Base-by-base conservation (phyloP, 2,888 invertebrate genomes). In the Tortricodes alternella region DNA sequence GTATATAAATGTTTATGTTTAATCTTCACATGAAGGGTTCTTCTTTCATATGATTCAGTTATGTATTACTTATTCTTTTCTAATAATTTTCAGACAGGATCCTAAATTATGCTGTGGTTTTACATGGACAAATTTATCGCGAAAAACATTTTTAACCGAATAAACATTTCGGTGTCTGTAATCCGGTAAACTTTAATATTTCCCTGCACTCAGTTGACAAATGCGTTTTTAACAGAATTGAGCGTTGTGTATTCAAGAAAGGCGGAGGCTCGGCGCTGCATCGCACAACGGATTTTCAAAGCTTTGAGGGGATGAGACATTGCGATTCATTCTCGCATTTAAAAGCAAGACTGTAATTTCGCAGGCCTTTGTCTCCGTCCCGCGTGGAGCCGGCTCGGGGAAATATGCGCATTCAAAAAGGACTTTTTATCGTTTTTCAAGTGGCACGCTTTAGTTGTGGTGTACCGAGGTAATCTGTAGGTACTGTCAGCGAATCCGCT, bases 341-440 rank as follows among this genome's bases (percentile, higher is more conserved):
- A 86, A 89, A 89, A 89, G 87, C 83, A 83, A 85, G 85, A 82
- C 83, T 86, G 85, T 88, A 89, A 89, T 89, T 88, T 88, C 76
- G 77, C 84, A 83, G 80, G 81, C 85, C 89, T 89, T 89, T 89
- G 89, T 89, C 83, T 85, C 74, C 67, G 63, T 58, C 68, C 73
- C 64, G 62, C 65, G 62, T 57, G 76, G 73, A 70, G 72, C 63
- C 70, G 71, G 78, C 76, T 82, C 74, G 80, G 81, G 77, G 79
- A 85, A 87, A 87, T 87, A 87, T 88, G 88, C 87, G 84, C 87
- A 88, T 88, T 86, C 82, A 76, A 78, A 86, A 83, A 80, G 82
- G 80, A 76, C 83, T 85, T 34, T 85, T 88, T 86, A 85, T 80
- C 79, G 81, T 85, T 85, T 85, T 83, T 80, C 80, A 86, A 89